A percentile compares a stretch with the other conserved stretches of the same genome.
Evolutionary conservation across 2,888 invertebrate species (phyloP).

Genomic region (Mamestra brassicae): DNA sequence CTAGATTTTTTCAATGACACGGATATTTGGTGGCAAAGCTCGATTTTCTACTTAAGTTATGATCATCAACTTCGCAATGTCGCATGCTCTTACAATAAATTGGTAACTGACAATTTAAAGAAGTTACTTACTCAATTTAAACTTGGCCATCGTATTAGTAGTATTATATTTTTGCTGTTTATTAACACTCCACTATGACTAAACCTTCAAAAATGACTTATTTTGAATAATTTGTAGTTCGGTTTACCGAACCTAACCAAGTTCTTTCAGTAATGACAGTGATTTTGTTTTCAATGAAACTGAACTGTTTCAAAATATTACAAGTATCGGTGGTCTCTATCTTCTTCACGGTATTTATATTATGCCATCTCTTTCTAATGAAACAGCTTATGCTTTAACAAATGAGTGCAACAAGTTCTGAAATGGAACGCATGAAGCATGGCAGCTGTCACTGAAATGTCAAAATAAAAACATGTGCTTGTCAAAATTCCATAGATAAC

Average conservation of each 20-base stretch:
- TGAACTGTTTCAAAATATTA: not conserved
- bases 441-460: constrained; percentile 37
- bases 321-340: not conserved
- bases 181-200: constrained; percentile 13
- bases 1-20: not conserved
- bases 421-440: constrained; percentile 37
- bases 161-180: constrained; percentile 16
- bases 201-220: not conserved
- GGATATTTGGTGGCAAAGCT: not conserved
- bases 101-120: not conserved
- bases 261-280: constrained; percentile 3
- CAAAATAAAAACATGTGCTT: constrained; percentile 54
- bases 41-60: not conserved
- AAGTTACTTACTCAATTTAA: constrained; percentile 84
- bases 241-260: constrained; percentile 44
- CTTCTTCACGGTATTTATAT: not conserved
- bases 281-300: constrained; percentile 4
- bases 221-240: not conserved
- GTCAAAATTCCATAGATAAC: constrained; percentile 13
- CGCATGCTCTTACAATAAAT: constrained; percentile 8
- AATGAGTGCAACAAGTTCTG: rapidly evolving
- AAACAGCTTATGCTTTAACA: not conserved
- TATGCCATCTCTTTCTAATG: constrained; percentile 3
- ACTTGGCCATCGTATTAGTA: constrained; percentile 80
- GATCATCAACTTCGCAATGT: not conserved